phyloP scores from a whole-genome alignment of 2,113 vertebrate species.

The Rhinolophus ferrumequinum region DNA sequence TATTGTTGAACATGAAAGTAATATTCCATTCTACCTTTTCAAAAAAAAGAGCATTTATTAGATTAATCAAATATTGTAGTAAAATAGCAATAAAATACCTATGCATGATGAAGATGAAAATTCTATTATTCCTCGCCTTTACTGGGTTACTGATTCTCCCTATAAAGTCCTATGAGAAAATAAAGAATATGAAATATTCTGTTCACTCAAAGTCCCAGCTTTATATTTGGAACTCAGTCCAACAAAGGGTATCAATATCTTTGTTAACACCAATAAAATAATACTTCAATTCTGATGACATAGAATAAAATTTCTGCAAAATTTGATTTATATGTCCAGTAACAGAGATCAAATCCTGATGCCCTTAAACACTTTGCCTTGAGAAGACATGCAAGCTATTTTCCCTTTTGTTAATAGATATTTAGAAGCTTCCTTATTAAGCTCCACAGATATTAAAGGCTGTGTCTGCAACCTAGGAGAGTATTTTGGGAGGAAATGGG shows the following conservation, averaged over 20 bases:
- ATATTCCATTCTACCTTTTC: background rate
- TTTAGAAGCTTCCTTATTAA: background rate
- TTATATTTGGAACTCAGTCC: background rate
- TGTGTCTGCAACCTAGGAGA: background rate
- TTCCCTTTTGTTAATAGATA: background rate
- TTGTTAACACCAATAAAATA: background rate
- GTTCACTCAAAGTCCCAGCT: background rate
- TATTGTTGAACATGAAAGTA: background rate
- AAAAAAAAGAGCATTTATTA: background rate
- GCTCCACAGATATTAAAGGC: background rate
- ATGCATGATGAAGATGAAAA: background rate
- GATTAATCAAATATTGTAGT: background rate
- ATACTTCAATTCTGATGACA: background rate
- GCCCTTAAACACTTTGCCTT: background rate
- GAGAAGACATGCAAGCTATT: background rate
- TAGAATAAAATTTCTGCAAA: background rate
- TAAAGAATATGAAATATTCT: background rate
- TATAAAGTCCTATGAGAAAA: background rate
- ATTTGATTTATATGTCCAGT: background rate
- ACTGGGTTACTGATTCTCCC: background rate
- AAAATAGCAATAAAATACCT: background rate
- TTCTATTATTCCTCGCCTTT: background rate
- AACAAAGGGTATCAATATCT: background rate
- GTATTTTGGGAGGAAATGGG: background rate
- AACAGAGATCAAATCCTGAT: background rate